These are phyloP conservation scores for Eupleurogrammus muticus DNA, from an alignment of 2,797 vertebrate genomes.

Conservation along the genomic window DNA sequence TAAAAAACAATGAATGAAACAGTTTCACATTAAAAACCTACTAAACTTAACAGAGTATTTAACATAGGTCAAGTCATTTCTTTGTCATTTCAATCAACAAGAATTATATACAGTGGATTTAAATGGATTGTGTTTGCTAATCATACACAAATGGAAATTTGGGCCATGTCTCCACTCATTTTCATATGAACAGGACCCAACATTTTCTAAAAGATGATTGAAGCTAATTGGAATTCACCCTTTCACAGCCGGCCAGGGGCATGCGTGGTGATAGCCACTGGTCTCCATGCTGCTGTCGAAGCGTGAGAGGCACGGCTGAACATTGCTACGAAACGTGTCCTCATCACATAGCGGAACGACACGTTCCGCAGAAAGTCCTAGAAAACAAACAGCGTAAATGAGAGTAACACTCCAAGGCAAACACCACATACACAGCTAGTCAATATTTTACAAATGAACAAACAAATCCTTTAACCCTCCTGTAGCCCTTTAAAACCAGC, in stretches of 20 bases:
- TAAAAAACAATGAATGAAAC: too few species aligned
- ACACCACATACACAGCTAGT: neutral
- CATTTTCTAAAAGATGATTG: neutral
- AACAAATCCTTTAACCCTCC: neutral
- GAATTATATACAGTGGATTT: neutral
- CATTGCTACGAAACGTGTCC: constrained; percentile 52
- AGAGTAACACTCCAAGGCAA: neutral
- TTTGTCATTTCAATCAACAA: too few species aligned
- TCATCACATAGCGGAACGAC: constrained; percentile 58
- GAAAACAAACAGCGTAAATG: neutral
- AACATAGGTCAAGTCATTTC: too few species aligned
- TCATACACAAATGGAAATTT: neutral
- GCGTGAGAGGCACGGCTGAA: constrained; percentile 65
- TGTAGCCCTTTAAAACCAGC: too few species aligned
- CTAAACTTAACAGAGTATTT: too few species aligned
- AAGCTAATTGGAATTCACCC: constrained; percentile 39
- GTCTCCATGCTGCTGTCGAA: constrained; percentile 74
- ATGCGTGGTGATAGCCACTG: constrained; percentile 58
- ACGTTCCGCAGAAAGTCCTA: constrained; percentile 45
- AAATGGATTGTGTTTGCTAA: neutral
- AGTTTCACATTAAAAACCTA: too few species aligned
- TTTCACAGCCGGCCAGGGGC: constrained; percentile 78
- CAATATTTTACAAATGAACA: constrained; percentile 15
- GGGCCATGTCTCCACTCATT: too few species aligned
- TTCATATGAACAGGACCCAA: neutral